These are phyloP conservation scores for Sycophila sp. DNA, from an alignment of 1,140 invertebrate species.

Conservation along the genomic window DNA sequence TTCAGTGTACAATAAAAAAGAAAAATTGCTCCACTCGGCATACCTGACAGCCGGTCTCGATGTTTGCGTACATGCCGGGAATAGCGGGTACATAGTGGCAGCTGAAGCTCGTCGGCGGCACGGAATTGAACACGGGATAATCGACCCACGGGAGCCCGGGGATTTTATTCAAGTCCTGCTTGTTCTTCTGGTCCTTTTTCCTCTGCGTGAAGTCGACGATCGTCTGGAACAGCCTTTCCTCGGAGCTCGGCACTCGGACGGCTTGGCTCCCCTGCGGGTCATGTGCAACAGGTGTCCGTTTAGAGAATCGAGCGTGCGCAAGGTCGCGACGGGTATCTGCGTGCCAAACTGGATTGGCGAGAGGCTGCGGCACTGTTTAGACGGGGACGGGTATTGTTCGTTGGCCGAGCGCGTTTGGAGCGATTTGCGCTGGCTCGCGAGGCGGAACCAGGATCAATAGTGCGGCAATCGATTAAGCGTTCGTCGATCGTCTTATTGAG, in stretches of 20 bases:
- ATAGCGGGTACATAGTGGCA: slow-evolving; percentile 78
- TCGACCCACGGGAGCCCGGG: slow-evolving; percentile 81
- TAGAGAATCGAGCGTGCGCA: too few relatives aligned
- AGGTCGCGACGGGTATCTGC: too few relatives aligned
- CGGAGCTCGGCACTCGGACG: background rate
- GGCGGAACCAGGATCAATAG: too few relatives aligned
- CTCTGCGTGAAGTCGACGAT: slow-evolving; percentile 31
- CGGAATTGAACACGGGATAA: slow-evolving; percentile 79
- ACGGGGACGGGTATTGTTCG: too few relatives aligned
- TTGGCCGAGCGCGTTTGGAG: too few relatives aligned
- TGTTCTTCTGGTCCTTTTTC: slow-evolving; percentile 66
- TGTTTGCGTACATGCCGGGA: slow-evolving; percentile 88
- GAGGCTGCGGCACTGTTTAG: too few relatives aligned
- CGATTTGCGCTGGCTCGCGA: too few relatives aligned
- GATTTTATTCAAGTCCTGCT: slow-evolving; percentile 81
- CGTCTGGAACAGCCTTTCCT: slow-evolving; percentile 20
- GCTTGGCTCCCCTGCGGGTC: background rate
- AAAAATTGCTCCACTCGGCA: slow-evolving; percentile 18
- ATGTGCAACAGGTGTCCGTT: too few relatives aligned
- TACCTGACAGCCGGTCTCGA: slow-evolving; percentile 87
- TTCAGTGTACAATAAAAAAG: background rate
- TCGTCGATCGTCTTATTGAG: too few relatives aligned
- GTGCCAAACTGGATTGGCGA: too few relatives aligned
- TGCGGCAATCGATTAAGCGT: too few relatives aligned
- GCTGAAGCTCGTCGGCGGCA: slow-evolving; percentile 82